These are phyloP conservation scores for Anguilla rostrata DNA, from an alignment of 2,113 vertebrate species.

Conservation along the genomic window DNA sequence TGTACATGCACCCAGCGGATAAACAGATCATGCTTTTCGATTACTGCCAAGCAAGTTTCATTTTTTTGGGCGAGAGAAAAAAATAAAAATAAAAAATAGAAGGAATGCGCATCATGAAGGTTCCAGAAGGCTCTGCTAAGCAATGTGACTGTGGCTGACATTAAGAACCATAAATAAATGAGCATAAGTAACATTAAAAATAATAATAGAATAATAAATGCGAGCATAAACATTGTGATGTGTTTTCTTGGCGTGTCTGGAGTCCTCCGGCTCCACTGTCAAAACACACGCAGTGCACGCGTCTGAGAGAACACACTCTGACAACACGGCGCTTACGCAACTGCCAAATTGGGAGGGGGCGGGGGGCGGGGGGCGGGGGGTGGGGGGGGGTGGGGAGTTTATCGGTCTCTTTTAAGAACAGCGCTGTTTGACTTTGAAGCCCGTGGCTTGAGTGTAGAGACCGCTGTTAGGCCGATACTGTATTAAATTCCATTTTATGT, in stretches of 20 bases:
- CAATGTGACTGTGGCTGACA: background rate
- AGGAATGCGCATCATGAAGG: background rate
- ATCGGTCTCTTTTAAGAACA: background rate
- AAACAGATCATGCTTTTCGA: no score
- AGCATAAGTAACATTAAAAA: no score
- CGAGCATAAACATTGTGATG: background rate
- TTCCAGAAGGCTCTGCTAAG: background rate
- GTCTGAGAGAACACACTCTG: background rate
- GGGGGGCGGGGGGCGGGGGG: no score
- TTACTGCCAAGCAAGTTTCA: no score
- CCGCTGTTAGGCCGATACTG: background rate
- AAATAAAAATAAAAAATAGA: no score
- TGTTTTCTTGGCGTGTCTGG: background rate
- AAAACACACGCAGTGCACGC: background rate
- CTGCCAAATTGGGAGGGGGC: background rate
- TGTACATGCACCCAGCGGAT: no score
- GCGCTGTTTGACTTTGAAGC: background rate
- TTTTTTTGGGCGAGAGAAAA: no score
- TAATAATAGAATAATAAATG: no score
- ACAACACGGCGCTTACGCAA: background rate
- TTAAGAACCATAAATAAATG: background rate
- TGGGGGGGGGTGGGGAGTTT: background rate
- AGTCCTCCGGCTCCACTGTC: background rate
- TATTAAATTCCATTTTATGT: background rate
- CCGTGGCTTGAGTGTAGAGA: background rate